Conservation (phyloP, 2,888 invertebrate species). For the Lobophora halterata region DNA sequence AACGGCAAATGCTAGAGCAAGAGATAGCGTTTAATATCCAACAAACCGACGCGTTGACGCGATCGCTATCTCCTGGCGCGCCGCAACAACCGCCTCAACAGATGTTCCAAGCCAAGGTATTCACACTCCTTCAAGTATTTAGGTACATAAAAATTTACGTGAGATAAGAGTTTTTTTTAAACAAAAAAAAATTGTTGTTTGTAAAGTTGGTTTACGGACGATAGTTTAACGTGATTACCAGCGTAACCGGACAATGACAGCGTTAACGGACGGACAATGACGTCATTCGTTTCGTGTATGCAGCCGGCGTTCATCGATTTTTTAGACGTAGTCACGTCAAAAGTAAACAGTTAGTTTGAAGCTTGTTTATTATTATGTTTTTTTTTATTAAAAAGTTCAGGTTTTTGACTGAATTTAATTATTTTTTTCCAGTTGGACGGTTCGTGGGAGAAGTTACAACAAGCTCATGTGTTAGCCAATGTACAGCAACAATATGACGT, state of each 20-base stretch:
- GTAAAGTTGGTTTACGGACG: no score
- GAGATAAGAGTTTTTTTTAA: no score
- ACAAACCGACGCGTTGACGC: conserved; percentile 93
- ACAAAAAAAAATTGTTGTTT: no score
- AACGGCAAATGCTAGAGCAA: conserved; percentile 91
- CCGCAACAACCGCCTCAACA: conserved; percentile 46
- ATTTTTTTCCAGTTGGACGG: conserved; percentile 61
- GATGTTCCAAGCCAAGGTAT: conserved; percentile 64
- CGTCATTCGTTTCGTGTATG: no score
- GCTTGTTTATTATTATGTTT: not conserved
- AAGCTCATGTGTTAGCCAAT: conserved; percentile 92
- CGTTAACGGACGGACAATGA: no score
- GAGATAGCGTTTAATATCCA: conserved; percentile 96
- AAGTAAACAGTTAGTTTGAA: no score
- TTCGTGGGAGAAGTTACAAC: conserved; percentile 98
- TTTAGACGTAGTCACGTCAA: no score
- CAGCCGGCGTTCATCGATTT: no score
- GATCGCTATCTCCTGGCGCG: conserved; percentile 91
- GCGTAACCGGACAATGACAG: no score
- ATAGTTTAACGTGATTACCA: no score
- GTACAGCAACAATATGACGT: conserved; percentile 97
- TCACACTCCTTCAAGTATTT: no score
- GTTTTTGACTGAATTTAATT: not conserved
- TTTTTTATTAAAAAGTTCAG: not conserved
- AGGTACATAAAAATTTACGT: no score